Conservation (phyloP, 1,140 invertebrate species). For the Penaeus indicus region DNA sequence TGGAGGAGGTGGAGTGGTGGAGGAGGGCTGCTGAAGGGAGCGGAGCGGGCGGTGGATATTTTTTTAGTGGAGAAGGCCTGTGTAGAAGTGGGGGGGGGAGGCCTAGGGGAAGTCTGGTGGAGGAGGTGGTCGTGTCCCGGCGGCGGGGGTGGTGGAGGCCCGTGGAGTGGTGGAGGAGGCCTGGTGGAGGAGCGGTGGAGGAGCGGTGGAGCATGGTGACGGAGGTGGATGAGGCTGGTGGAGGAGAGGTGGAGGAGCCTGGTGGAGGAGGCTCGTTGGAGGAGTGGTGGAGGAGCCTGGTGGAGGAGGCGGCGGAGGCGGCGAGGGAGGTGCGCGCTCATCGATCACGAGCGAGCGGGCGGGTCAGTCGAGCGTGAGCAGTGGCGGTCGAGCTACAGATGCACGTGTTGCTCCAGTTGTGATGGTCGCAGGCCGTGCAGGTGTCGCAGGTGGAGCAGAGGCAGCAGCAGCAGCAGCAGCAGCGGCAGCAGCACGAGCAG, state of each 20-base stretch:
- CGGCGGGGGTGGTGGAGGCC: background rate
- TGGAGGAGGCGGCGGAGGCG: background rate
- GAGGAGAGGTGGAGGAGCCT: background rate
- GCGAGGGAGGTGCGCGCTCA: background rate
- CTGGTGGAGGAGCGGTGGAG: background rate
- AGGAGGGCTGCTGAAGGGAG: no score
- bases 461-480: conserved; percentile 11
- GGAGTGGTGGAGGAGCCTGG: conserved; percentile 1
- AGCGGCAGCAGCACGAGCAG: background rate
- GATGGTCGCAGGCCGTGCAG: conserved; percentile 31
- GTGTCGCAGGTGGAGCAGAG: conserved; percentile 41
- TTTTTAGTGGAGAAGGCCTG: background rate
- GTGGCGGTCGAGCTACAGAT: conserved; percentile 32
- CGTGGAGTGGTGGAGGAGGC: no score
- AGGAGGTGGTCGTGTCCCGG: conserved; percentile 7
- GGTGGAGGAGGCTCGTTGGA: background rate
- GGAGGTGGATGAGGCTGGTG: background rate
- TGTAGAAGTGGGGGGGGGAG: background rate
- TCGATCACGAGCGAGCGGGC: background rate
- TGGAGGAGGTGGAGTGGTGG: background rate
- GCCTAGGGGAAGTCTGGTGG: background rate
- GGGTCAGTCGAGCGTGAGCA: conserved; percentile 35
- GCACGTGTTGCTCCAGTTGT: conserved; percentile 9
- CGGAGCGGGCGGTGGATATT: no score
- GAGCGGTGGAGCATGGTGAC: background rate